A percentile compares a stretch with the other conserved stretches of the same genome.
phyloP scores from a whole-genome alignment of 2,797 vertebrate species.

The Diglossa cyanea region DNA sequence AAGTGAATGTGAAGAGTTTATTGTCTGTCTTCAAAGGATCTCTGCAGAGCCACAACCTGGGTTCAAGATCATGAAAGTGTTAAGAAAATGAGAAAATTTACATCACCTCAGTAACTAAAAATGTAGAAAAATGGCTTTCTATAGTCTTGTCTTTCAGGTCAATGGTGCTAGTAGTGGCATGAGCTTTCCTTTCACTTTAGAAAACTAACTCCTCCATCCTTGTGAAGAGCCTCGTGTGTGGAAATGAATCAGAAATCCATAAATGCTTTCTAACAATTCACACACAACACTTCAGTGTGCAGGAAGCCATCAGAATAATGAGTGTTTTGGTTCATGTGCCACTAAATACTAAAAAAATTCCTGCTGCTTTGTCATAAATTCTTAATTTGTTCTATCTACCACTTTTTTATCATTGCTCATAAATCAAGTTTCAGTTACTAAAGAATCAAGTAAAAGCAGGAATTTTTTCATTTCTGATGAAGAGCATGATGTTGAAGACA shows the following conservation, averaged over 20 bases:
- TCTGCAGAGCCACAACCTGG: background rate
- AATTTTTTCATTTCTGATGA: background rate
- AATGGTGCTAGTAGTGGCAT: background rate
- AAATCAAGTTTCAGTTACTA: background rate
- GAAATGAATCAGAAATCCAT: background rate
- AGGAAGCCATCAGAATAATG: background rate
- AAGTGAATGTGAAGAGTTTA: background rate
- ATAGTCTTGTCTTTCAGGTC: background rate
- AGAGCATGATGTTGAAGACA: background rate
- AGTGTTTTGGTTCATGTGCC: background rate
- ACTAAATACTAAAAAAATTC: background rate
- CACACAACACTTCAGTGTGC: background rate
- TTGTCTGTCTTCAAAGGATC: background rate
- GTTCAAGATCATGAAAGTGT: background rate
- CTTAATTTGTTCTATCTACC: background rate
- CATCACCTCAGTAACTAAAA: background rate
- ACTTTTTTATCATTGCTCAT: background rate
- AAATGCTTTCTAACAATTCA: background rate
- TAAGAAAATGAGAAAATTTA: background rate
- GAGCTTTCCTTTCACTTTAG: background rate
- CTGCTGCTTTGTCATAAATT: background rate
- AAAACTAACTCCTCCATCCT: background rate
- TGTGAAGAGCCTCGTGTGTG: background rate
- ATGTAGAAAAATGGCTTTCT: background rate
- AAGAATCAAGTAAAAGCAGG: background rate